These are phyloP conservation scores for Epiblema foenella DNA, from an alignment of 2,888 invertebrate species.

Conservation along the genomic window DNA sequence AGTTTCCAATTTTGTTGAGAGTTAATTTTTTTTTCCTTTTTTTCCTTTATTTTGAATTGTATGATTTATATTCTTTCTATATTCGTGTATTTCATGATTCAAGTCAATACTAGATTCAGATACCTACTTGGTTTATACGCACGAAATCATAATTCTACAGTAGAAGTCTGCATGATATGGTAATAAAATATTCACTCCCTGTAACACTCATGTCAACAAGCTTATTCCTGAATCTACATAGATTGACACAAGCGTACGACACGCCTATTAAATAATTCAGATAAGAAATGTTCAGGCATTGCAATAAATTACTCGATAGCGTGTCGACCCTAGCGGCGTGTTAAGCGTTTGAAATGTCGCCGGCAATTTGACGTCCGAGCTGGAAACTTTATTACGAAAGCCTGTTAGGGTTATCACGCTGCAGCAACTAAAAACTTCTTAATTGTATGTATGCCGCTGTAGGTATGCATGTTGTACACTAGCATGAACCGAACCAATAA, in stretches of 20 bases:
- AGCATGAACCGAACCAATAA: not conserved
- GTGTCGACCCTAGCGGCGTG: slow-evolving; percentile 37
- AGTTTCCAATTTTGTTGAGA: too few species aligned
- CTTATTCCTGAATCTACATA: slow-evolving; percentile 3
- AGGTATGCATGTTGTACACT: not conserved
- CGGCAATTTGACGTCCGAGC: slow-evolving; percentile 39
- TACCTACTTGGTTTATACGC: not conserved
- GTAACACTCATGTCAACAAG: not conserved
- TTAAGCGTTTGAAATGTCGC: slow-evolving; percentile 40
- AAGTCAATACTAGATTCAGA: too few species aligned
- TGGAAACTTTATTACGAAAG: slow-evolving; percentile 43
- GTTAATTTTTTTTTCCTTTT: too few species aligned
- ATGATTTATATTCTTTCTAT: too few species aligned
- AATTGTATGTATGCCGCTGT: not conserved
- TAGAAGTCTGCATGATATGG: too few species aligned
- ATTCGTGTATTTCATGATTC: too few species aligned
- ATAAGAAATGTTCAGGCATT: slow-evolving; percentile 27
- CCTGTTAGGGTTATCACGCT: slow-evolving; percentile 24
- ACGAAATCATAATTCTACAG: not conserved
- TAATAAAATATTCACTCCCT: not conserved
- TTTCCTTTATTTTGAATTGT: too few species aligned
- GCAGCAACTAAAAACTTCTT: not conserved
- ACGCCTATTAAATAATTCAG: slow-evolving; percentile 27
- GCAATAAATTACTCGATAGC: slow-evolving; percentile 34
- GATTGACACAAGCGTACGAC: slow-evolving; percentile 15